Percentiles rank a stretch among this genome's conserved stretches.
These are phyloP conservation scores for Monopis laevigella DNA, from an alignment of 2,888 invertebrate species.

Conservation along the genomic window DNA sequence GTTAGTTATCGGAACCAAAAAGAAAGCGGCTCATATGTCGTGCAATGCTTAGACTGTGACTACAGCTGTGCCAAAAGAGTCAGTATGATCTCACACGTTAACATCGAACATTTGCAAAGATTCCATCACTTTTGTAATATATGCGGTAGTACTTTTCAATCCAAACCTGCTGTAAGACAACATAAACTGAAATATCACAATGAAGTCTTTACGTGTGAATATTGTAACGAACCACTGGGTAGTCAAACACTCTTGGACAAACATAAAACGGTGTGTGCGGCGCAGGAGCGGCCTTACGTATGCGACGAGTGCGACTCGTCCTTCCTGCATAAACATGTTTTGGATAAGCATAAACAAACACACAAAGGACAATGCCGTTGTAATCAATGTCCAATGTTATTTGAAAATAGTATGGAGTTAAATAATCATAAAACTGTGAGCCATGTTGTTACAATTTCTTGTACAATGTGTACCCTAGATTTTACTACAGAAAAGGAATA, in stretches of 20 bases:
- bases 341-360: not conserved
- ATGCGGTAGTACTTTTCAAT: conserved; percentile 2
- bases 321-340: not conserved
- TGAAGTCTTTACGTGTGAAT: not conserved
- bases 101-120: conserved; percentile 1
- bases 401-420: conserved; percentile 20
- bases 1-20: conserved; percentile 7
- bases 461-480: conserved; percentile 2
- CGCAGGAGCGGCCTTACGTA: not conserved
- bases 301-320: conserved; percentile 3
- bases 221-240: not conserved
- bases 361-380: conserved; percentile 7
- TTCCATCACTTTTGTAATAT: not conserved
- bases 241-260: not conserved
- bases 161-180: conserved; percentile 3
- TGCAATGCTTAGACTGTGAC: conserved; percentile 1
- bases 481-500: conserved; percentile 1
- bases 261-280: not conserved
- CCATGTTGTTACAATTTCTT: conserved; percentile 15
- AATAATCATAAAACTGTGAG: conserved; percentile 20
- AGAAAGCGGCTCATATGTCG: not conserved
- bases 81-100: conserved; percentile 3
- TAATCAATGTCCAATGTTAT: conserved; percentile 22
- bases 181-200: not conserved
- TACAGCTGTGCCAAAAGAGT: not conserved